phyloP scores from a whole-genome alignment of 2,113 vertebrate species.

The Phoenicopterus ruber region DNA sequence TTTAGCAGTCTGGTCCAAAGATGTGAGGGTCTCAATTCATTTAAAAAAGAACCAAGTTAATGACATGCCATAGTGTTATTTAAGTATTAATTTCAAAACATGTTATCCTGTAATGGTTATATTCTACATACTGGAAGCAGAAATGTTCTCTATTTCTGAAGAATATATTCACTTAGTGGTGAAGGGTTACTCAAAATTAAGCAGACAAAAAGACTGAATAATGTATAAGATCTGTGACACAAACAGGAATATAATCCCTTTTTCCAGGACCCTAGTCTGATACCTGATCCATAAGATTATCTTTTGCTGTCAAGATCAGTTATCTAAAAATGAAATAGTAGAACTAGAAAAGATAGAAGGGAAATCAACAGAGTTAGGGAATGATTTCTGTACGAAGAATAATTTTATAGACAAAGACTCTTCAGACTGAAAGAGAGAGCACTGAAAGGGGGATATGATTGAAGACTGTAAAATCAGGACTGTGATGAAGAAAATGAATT shows the following conservation, averaged over 20 bases:
- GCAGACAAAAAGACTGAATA: not conserved
- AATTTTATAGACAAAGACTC: not conserved
- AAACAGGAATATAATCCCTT: not conserved
- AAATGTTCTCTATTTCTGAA: not conserved
- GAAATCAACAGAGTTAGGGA: not conserved
- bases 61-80: not conserved
- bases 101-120: not conserved
- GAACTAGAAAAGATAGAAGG: not conserved
- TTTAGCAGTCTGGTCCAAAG: not conserved
- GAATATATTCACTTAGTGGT: not conserved
- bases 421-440: not conserved
- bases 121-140: not conserved
- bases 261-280: not conserved
- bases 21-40: not conserved
- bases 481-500: not conserved
- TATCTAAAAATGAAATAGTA: not conserved
- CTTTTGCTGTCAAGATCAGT: not conserved
- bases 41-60: not conserved
- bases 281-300: not conserved
- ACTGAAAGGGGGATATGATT: not conserved
- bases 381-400: not conserved
- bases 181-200: constrained; percentile 8
- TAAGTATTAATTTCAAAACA: not conserved
- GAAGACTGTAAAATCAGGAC: not conserved
- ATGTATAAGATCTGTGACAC: not conserved